These are phyloP conservation scores for Oreonectes daqikongensis DNA, from an alignment of 2,797 vertebrate species.

Conservation along the genomic window DNA sequence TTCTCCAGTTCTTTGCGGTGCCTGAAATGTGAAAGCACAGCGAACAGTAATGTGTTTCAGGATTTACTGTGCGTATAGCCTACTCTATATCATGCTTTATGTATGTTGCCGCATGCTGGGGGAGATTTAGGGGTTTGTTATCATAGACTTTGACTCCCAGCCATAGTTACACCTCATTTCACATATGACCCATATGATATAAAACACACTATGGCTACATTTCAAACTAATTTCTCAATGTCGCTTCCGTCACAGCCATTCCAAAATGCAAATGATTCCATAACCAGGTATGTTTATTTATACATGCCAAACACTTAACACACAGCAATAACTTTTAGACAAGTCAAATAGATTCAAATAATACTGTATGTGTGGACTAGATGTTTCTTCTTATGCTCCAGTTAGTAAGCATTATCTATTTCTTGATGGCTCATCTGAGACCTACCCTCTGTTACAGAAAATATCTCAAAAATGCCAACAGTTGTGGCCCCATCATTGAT, in stretches of 20 bases:
- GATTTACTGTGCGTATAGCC: slow-evolving; percentile 31
- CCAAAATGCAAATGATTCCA: background rate
- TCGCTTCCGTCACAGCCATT: slow-evolving; percentile 27
- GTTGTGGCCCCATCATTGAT: too few species aligned
- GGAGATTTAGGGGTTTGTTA: slow-evolving; percentile 36
- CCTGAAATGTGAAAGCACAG: slow-evolving; percentile 3
- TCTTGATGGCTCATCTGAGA: background rate
- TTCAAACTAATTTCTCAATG: slow-evolving; percentile 32
- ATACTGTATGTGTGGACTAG: background rate
- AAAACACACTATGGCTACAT: slow-evolving; percentile 37
- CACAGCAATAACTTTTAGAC: background rate
- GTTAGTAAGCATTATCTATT: background rate
- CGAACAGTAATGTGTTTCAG: slow-evolving; percentile 15
- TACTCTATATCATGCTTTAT: slow-evolving; percentile 27
- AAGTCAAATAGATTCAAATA: background rate
- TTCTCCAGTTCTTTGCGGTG: slow-evolving; percentile 13
- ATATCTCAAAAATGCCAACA: background rate
- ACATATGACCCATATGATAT: slow-evolving; percentile 34
- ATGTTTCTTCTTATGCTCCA: too few species aligned
- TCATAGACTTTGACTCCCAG: slow-evolving; percentile 40
- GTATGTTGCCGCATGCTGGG: slow-evolving; percentile 33
- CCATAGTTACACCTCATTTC: slow-evolving; percentile 47
- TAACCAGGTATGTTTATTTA: background rate
- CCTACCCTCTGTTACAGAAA: background rate
- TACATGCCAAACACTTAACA: background rate